phyloP scores from a whole-genome alignment of 2,888 invertebrate species.

The Folsomia manolachei region DNA sequence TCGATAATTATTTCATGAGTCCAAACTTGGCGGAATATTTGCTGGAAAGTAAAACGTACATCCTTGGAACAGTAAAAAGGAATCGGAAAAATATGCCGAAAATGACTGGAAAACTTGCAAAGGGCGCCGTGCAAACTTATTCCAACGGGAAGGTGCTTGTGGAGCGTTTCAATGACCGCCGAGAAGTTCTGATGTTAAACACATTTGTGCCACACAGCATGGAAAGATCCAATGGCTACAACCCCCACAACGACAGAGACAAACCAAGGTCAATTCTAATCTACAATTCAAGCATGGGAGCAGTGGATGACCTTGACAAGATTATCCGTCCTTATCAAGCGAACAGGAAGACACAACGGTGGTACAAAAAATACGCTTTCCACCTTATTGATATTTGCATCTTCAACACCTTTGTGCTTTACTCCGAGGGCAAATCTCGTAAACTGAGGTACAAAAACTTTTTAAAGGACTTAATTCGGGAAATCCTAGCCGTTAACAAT shows the following conservation, averaged over 20 bases:
- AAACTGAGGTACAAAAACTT: too few species aligned
- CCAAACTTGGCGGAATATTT: constrained; percentile 14
- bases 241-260: not conserved
- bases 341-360: not conserved
- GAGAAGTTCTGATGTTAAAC: constrained; percentile 19
- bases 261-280: constrained; percentile 24
- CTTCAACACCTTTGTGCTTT: not conserved
- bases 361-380: constrained; percentile 1
- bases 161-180: constrained; percentile 24
- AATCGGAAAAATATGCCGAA: constrained; percentile 28
- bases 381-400: not conserved
- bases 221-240: not conserved
- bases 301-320: constrained; percentile 22
- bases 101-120: not conserved
- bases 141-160: not conserved
- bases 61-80: constrained; percentile 27
- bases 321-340: not conserved
- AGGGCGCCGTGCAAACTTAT: constrained; percentile 12
- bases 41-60: constrained; percentile 3
- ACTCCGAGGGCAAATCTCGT: too few species aligned
- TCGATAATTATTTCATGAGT: constrained; percentile 30
- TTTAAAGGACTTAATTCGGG: too few species aligned
- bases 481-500: too few species aligned
- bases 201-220: constrained; percentile 12
- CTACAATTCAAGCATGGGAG: constrained; percentile 30